Evolutionary conservation across 2,888 invertebrate species (phyloP), one percentile per base, ranked within the genome.

Genomic region (Drosophila multiciliata): DNA sequence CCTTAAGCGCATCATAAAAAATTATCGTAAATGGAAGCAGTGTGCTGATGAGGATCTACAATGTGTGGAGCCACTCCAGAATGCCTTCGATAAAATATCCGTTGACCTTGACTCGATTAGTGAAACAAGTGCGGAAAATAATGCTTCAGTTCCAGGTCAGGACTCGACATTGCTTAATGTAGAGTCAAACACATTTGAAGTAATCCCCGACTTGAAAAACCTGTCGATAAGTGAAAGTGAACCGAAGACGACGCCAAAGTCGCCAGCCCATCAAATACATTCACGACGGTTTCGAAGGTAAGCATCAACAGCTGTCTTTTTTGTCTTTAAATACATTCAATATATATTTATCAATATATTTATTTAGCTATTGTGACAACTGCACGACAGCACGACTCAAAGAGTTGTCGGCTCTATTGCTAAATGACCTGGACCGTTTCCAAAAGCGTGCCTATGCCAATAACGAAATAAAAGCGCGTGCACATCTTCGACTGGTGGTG

Each of bases 371-470:
- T 85, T 95, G 95, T 87, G 94, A 95, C 82, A 95, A 95, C 90
- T 93, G 94, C 50, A 92, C 95, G 17, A 94, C 94, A n/a, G 90
- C 93, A 52, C 94, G 94, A 33, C 93, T 96, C 8, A 94, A 94
- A 75, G 90, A 92, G 35, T 89, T 93, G 61, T 93, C 94, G 20
- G 93, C 93, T 36, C 80, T 89, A 20, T 88, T 96, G 57, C 80
- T 96, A 1, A 92, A 93, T 62, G 94, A 95, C 78, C 91, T 96
- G 23, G 93, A 95, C 55, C 92, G 94, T 12, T 95, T 95, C 82
- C 96, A 96, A 91, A 95, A 95, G 82, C 93, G 95, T 20, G 93
- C 94, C 38, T 95, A 94, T 86, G 94, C 94, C 66, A 94, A 94
- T 74, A 95, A 95, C 83, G 94, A 94, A 32, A 93, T 94, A 3